Conservation (phyloP, 2,888 invertebrate species). For the Microctonus hyperodae region DNA sequence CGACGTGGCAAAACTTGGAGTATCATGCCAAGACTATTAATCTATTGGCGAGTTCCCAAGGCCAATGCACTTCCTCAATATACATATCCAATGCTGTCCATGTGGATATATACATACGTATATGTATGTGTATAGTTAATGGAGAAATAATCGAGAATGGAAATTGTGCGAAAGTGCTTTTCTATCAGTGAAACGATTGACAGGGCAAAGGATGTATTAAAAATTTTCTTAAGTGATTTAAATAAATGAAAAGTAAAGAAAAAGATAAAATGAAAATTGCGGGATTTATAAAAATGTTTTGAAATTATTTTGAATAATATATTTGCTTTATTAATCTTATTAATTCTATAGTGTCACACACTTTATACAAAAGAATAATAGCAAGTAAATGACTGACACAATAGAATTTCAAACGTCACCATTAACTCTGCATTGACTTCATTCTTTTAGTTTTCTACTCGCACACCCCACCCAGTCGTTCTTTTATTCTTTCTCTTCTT, state of each 20-base stretch:
- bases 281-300: neutral
- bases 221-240: neutral
- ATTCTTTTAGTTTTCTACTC: neutral
- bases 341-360: neutral
- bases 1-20: constrained; percentile 51
- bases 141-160: constrained; percentile 41
- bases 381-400: constrained; percentile 21
- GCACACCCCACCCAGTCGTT: constrained; percentile 11
- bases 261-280: neutral
- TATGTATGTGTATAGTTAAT: constrained; percentile 48
- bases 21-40: constrained; percentile 60
- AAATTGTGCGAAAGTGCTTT: constrained; percentile 49
- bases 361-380: neutral
- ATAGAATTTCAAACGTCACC: constrained; percentile 34
- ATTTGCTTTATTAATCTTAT: neutral
- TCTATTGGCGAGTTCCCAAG: constrained; percentile 60
- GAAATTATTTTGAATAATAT: neutral
- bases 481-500: constrained; percentile 26
- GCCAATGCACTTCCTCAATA: constrained; percentile 54
- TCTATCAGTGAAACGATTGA: constrained; percentile 35
- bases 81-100: constrained; percentile 52
- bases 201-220: neutral
- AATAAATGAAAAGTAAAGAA: neutral
- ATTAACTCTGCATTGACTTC: constrained; percentile 26
- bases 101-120: constrained; percentile 46